Conservation (phyloP, 2,113 vertebrate species). For the Ciconia maguari region DNA sequence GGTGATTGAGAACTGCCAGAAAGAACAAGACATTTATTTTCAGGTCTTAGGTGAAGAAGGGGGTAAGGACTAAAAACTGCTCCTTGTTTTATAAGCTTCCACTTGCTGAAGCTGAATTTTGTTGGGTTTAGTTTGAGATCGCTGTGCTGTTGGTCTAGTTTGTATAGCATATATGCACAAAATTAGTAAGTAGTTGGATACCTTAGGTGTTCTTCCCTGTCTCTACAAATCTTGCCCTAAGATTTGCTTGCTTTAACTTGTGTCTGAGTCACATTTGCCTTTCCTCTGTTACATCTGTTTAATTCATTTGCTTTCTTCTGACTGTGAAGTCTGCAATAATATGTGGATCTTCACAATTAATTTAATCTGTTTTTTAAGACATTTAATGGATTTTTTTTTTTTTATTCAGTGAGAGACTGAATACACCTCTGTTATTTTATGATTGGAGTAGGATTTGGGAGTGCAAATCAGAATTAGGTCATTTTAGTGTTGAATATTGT, state of each 20-base stretch:
- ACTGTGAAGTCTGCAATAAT: background rate
- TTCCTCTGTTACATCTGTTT: background rate
- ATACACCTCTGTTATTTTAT: background rate
- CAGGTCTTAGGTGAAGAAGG: background rate
- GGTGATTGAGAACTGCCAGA: background rate
- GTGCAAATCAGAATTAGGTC: background rate
- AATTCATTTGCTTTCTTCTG: background rate
- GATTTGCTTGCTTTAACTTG: background rate
- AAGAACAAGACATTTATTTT: background rate
- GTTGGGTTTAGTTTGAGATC: background rate
- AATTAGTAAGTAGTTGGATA: background rate
- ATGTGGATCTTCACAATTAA: background rate
- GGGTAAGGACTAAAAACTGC: background rate
- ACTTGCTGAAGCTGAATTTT: background rate
- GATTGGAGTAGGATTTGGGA: background rate
- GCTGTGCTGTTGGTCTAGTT: background rate
- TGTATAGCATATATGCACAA: background rate
- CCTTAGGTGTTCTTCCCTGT: background rate
- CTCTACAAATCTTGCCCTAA: background rate
- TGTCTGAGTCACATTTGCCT: background rate
- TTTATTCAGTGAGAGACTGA: background rate
- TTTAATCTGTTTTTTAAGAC: background rate
- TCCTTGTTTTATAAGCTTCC: background rate
- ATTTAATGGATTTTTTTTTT: background rate
- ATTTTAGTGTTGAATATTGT: background rate